Base-by-base conservation (phyloP, 1,140 invertebrate species). In the Neoseiulus cucumeris region DNA sequence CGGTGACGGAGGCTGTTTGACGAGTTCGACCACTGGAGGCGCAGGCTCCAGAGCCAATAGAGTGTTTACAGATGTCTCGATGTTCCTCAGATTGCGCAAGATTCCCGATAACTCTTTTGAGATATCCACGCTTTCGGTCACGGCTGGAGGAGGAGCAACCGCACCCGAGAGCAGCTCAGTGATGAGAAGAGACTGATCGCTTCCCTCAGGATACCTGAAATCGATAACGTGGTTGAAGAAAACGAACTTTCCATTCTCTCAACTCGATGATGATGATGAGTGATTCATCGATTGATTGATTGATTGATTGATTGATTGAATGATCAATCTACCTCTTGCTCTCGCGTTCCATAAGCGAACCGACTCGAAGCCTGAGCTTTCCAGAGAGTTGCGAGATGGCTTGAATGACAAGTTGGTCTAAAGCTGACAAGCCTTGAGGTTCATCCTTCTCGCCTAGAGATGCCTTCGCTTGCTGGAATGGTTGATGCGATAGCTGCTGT, bases 381-480 rank as follows among this genome's bases (percentile, higher is more conserved):
- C 74, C 74, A 28, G 81, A 82, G 33, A 83, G 70, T 64, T 80
- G 79, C 70, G 79, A 77, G 64, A 82, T 78, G 5, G 81, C 81
- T 7, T 79, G 76, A 42, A 83, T 79, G 33, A 83, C 79, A 64
- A 82, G 72, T 69, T 76, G 78, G 71, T 83, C 81, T 65, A 80
- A 68, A 17, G 75, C 76, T 72, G 12, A 67, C 29, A 66, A 45
- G 18, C 17, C 55, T 20, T 66, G 30, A 41, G 29, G 33, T 20
- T 42, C 41, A 30, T 44, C 30, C 20, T 66, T n/a, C 18, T 17
- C 29, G 33, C 42, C 64, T 20, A 14, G 42, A 64, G 64, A 30
- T 51, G 42, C 12, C 20, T 30, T 42, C 29, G 42, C 33, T 25
- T 39, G 30, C 29, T 47, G 17, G 59, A 65, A 29, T 30, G 66